Evolutionary conservation across 2,888 invertebrate genomes (phyloP), one percentile per base, ranked within the genome.

Genomic region (Agrenia bidenticulata): DNA sequence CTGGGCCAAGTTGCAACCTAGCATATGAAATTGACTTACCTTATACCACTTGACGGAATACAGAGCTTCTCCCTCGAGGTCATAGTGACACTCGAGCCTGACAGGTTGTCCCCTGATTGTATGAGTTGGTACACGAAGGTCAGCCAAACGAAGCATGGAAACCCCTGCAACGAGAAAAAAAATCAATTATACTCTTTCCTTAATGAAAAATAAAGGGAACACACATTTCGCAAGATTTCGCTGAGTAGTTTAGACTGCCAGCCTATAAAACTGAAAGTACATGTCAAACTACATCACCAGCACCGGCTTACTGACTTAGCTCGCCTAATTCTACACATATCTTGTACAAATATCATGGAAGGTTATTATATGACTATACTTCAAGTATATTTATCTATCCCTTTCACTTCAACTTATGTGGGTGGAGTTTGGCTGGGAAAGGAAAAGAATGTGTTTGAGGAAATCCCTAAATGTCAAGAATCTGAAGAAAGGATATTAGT

Each of bases 41-140:
- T 58, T 92, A 83, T 92, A 92, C 92, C 92, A 93, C 82, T 92
- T 92, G 77, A 92, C 92, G 37, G 92, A 91, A 81, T 92, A 93
- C 55, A 92, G 83, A 57, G 87, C 86, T 80, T 92, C 92, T 2
- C 86, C 87, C 76, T 91, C 90, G 79, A 93, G 83, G 81, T 89
- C 88, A 83, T 89, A 93, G 79, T 88, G 87, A 81, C 92, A 92
- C 79, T 89, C 89, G 76, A 93, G 82, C 64, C 85, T 83, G 42
- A 90, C 89, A 76, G 87, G 86, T 78, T 89, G 87, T 77, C 89
- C 88, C 70, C 89, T 84, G 66, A 90, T 87, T 75, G 90, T 89
- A 81, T 92, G 90, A 73, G 87, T 86, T 19, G 92, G 92, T 78
- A 93, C 88, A 76, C 88, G 85, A 64, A 93, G 83, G 80, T 91